Evolutionary conservation across 2,888 invertebrate genomes (phyloP).

Genomic region (Limnephilus lunatus): DNA sequence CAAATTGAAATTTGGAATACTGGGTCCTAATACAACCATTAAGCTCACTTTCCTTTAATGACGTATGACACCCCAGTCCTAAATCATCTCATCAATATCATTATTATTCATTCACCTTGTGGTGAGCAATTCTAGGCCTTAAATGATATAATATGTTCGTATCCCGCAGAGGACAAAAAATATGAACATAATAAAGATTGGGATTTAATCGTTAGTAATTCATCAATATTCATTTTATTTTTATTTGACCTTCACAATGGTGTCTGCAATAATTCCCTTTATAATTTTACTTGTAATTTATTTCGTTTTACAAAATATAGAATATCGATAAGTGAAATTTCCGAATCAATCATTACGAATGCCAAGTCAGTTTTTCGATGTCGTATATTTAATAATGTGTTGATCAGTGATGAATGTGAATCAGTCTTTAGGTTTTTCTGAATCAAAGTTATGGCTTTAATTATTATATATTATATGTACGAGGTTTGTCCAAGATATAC

Average conservation of each 20-base stretch:
- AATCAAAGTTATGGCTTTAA: not conserved
- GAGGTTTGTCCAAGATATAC: too few species aligned
- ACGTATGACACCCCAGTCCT: not conserved
- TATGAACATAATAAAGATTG: not conserved
- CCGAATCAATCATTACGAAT: not conserved
- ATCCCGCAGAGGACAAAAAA: not conserved
- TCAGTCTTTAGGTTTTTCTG: not conserved
- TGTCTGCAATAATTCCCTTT: not conserved
- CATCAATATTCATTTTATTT: not conserved
- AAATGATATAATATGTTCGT: not conserved
- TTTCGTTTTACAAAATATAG: not conserved
- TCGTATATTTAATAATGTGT: not conserved
- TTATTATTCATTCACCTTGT: not conserved
- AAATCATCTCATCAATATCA: not conserved
- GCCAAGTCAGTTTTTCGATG: not conserved
- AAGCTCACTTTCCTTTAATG: not conserved
- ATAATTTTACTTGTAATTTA: not conserved
- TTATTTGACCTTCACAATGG: not conserved
- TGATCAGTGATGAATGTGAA: not conserved
- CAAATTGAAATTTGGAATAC: too few species aligned
- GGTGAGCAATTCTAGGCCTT: slow-evolving; percentile 2
- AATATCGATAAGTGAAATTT: not conserved
- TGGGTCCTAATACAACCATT: not conserved
- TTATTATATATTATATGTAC: not conserved
- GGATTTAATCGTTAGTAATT: not conserved